phyloP scores from a whole-genome alignment of 2,113 vertebrate genomes.

The Thymallus thymallus region DNA sequence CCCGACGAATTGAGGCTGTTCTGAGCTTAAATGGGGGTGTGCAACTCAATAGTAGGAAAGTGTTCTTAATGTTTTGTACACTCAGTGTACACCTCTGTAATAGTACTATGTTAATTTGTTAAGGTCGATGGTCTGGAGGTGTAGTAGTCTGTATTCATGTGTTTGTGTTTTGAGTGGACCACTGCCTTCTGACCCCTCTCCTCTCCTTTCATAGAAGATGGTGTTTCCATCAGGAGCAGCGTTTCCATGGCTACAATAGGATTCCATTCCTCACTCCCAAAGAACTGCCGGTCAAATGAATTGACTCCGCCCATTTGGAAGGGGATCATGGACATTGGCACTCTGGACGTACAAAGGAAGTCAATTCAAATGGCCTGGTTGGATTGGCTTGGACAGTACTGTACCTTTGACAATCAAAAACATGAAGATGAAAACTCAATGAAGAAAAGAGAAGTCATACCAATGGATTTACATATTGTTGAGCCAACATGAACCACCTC shows the following conservation, averaged over 20 bases:
- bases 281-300: background rate
- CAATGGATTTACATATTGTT: background rate
- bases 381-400: background rate
- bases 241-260: constrained; percentile 4
- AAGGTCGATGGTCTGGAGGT: background rate
- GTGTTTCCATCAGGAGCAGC: background rate
- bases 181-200: too few relatives aligned
- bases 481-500: background rate
- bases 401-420: constrained; percentile 7
- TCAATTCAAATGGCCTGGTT: background rate
- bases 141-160: background rate
- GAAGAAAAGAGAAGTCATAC: background rate
- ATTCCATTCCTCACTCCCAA: background rate
- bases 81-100: constrained; percentile 24
- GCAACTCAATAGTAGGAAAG: too few relatives aligned
- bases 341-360: too few relatives aligned
- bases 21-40: too few relatives aligned
- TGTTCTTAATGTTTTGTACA: too few relatives aligned
- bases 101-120: too few relatives aligned
- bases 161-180: too few relatives aligned
- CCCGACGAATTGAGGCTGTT: too few relatives aligned
- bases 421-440: background rate
- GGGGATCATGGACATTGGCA: background rate
- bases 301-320: background rate
- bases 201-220: background rate